Base-by-base conservation (phyloP, 2,888 invertebrate species). In the Amphipoea lucens region DNA sequence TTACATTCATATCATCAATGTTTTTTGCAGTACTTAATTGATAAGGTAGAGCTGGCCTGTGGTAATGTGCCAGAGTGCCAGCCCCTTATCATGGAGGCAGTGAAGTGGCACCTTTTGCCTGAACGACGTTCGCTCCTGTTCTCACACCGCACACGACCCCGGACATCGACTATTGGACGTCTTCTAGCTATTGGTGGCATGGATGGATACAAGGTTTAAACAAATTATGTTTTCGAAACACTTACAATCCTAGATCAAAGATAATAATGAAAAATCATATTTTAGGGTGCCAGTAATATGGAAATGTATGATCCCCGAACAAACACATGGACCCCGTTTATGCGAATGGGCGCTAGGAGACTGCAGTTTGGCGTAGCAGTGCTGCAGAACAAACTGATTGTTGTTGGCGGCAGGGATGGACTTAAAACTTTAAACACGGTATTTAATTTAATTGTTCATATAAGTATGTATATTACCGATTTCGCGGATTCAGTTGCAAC, bases 361-460 rank as follows among this genome's bases (percentile, higher is more conserved):
- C 96, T 99, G 77, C 99, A 99, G 95, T 99, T 99, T 94, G 99
- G 99, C 0, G 99, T 99, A 11, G 99, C 99, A 48, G 98, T 99
- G 45, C 97, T 98, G 94, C 98, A 98, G 87, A 98, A 98, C 87
- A 98, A 98, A 93, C 97, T 99, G 40, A 97, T 98, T 83, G 98
- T 99, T 57, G 99, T 99, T 2, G 99, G 99, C 23, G 99, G 99
- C 23, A 97, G 99, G 79, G 99, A 99, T 95, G 99, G 99, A 29
- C 97, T 99, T 48, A 99, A 99, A 96, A 99, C 99, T 3, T 96
- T 99, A n/a, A 99, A 99, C 92, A 98, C 98, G 71, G 99, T 97
- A 90, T 90, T 67, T 71, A 14, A 54, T 54, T 75, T 36, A 29
- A 23, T 7, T 67, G 0, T 36, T 67, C 36, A 12, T 29, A 14